These are phyloP conservation scores for Beris chalybata DNA, from an alignment of 2,888 invertebrate species.

Conservation along the genomic window DNA sequence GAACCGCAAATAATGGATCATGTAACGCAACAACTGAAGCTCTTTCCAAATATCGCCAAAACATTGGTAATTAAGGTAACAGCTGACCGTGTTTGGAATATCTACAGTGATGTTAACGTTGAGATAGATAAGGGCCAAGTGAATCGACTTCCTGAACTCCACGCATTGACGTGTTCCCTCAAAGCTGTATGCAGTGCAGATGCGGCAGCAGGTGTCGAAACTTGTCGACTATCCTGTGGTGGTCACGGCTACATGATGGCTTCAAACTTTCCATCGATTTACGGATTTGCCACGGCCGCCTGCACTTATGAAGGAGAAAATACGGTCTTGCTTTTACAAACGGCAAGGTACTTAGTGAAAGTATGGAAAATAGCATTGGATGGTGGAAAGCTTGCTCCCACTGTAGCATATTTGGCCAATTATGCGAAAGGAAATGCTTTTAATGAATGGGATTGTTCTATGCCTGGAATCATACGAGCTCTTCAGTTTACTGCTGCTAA, in stretches of 20 bases:
- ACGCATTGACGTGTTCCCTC: slow-evolving; percentile 87
- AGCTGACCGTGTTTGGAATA: slow-evolving; percentile 78
- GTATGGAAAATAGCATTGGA: slow-evolving; percentile 69
- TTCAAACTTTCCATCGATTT: slow-evolving; percentile 83
- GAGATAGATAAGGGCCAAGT: slow-evolving; percentile 81
- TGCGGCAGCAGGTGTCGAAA: slow-evolving; percentile 76
- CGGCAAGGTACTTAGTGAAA: slow-evolving; percentile 82
- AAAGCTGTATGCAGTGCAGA: slow-evolving; percentile 85
- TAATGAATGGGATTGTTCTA: slow-evolving; percentile 49
- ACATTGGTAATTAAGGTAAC: slow-evolving; percentile 77
- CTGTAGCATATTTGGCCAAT: slow-evolving; percentile 68
- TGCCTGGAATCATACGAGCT: slow-evolving; percentile 56
- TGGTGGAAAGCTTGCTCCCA: slow-evolving; percentile 66
- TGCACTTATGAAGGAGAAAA: slow-evolving; percentile 98
- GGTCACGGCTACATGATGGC: slow-evolving; percentile 93
- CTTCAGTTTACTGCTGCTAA: slow-evolving; percentile 60
- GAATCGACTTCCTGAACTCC: slow-evolving; percentile 80
- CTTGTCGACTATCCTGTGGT: slow-evolving; percentile 88
- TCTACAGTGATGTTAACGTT: slow-evolving; percentile 80
- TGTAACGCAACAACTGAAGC: slow-evolving; percentile 90
- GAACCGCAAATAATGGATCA: slow-evolving; percentile 93
- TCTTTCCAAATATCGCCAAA: slow-evolving; percentile 82
- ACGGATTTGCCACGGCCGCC: slow-evolving; percentile 81
- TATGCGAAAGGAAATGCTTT: slow-evolving; percentile 41
- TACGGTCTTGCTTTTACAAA: slow-evolving; percentile 88